Base-by-base conservation (phyloP, 2,888 invertebrate genomes). In the Branchellion lobata region DNA sequence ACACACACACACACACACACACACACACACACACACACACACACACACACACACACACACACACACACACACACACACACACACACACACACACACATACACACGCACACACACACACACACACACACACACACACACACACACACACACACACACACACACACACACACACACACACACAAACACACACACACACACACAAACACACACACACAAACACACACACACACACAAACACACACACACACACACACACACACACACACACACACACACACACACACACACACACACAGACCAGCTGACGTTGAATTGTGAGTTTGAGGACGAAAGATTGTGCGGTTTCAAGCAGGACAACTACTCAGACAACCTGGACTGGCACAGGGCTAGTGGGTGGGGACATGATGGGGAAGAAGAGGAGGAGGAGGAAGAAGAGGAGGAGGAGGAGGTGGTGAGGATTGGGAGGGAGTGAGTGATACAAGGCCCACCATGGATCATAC, bases 401-500 rank as follows among this genome's bases (percentile, higher is more conserved):
- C 34, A 75, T 40, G 40, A 8, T 40, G 40, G 40, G 40, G 40
- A 14, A 40, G 14, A 40, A 40, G 40, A 40, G 86, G 86, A 81
- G 80, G 31, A 81, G 77, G 24, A 77, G 18, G 53, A 14, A 3
- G 75, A 40, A 40, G 40, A 40, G 40, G 14, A n/a, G 61, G 21
- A 3, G 24, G 24, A 18, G 24, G 24, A 57, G n/a, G n/a, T 8
- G n/a, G 21, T 8, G 61, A 57, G 61, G 24, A 57, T n/a, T 57
- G 24, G 85, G 53, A 82, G 78, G 61, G 61, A 24, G 21, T 57
- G 61, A 77, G 65, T 11, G 81, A 83, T 36, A 86, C 86, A 0
- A 86, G 86, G 0, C 86, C 86, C 0, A 68, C 82, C 0, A 72
- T 71, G 14, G 86, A 86, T 75, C 86, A 86, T 83, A 86, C 86